phyloP scores from a whole-genome alignment of 1,140 invertebrate genomes.

The Scaptodrosophila lebanonensis region DNA sequence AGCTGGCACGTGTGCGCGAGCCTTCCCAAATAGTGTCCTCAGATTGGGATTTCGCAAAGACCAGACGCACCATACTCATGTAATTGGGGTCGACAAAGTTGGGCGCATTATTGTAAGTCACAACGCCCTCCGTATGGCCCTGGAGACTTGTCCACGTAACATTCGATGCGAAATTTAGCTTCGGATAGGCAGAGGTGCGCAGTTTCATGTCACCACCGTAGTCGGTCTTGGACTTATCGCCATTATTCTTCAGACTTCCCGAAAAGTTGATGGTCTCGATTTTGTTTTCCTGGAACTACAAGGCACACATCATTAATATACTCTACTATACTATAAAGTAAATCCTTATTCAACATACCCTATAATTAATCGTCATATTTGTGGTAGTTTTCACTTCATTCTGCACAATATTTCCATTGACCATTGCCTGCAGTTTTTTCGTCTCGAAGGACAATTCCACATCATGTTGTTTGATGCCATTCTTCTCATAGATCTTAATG shows the following conservation, averaged over 20 bases:
- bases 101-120: constrained; percentile 67
- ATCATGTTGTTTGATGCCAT: constrained; percentile 80
- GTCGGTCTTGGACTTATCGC: constrained; percentile 79
- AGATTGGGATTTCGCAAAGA: constrained; percentile 79
- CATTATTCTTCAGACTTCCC: constrained; percentile 82
- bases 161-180: constrained; percentile 84
- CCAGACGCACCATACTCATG: constrained; percentile 79
- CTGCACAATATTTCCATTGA: constrained; percentile 79
- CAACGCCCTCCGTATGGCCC: constrained; percentile 64
- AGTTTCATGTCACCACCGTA: constrained; percentile 82
- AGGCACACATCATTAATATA: background rate
- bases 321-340: background rate
- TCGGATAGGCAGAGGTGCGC: constrained; percentile 85
- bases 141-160: constrained; percentile 76
- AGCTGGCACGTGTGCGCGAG: constrained; percentile 66
- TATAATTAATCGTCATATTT: constrained; percentile 78
- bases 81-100: constrained; percentile 78
- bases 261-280: constrained; percentile 84
- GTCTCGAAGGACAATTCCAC: constrained; percentile 80
- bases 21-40: constrained; percentile 59
- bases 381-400: constrained; percentile 67
- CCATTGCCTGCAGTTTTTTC: constrained; percentile 79
- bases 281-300: constrained; percentile 83
- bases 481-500: constrained; percentile 78
- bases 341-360: constrained; percentile 67